A percentile compares a stretch with the other conserved stretches of the same genome.
phyloP scores from a whole-genome alignment of 2,888 invertebrate genomes.

The Andrena chrysosceles region DNA sequence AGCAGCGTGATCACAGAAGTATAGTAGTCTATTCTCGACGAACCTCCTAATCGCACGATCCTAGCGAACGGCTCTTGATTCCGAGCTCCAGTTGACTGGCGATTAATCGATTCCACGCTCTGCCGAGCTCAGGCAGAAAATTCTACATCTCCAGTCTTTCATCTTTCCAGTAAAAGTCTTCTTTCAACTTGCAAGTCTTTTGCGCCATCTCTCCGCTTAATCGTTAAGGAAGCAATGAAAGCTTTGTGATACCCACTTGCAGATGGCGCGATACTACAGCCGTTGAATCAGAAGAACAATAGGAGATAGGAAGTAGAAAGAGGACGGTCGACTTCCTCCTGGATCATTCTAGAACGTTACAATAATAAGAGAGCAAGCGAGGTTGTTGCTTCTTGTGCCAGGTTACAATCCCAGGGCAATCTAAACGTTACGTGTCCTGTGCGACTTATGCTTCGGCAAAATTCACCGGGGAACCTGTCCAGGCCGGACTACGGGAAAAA shows the following conservation, averaged over 20 bases:
- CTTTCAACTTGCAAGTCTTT: neutral
- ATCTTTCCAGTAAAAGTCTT: neutral
- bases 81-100: slow-evolving; percentile 24
- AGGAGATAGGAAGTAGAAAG: neutral
- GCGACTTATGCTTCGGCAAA: neutral
- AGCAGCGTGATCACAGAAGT: neutral
- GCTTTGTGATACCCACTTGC: neutral
- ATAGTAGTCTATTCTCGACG: neutral
- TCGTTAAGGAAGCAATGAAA: neutral
- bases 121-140: neutral
- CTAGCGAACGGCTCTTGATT: slow-evolving; percentile 11
- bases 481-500: slow-evolving; percentile 5
- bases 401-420: neutral
- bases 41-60: neutral
- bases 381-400: neutral
- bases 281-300: neutral
- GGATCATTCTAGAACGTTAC: neutral
- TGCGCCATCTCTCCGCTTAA: neutral
- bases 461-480: slow-evolving; percentile 30
- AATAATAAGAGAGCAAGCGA: neutral
- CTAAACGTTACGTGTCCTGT: neutral
- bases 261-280: neutral
- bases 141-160: neutral
- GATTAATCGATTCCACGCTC: slow-evolving; percentile 32
- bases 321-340: neutral